phyloP scores from a whole-genome alignment of 2,113 vertebrate genomes.

The Tupaia tana region DNA sequence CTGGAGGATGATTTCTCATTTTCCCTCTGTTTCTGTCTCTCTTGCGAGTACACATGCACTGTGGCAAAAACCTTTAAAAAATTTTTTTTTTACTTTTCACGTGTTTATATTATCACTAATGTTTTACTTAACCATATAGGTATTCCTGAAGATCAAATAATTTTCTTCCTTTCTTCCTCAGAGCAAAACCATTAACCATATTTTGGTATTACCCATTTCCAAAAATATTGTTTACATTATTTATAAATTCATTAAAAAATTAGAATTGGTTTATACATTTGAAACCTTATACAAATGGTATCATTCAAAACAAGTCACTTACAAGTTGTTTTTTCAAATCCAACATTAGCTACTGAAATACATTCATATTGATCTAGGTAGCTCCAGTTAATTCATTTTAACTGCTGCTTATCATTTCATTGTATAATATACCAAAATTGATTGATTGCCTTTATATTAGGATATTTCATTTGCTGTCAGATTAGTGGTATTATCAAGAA shows the following conservation, averaged over 20 bases:
- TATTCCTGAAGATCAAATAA: background rate
- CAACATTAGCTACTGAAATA: constrained; percentile 39
- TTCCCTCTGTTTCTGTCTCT: too few relatives aligned
- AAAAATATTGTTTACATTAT: constrained; percentile 36
- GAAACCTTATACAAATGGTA: constrained; percentile 11
- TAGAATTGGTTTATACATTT: constrained; percentile 1
- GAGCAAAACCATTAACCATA: background rate
- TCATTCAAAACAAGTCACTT: constrained; percentile 19
- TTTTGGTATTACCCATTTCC: constrained; percentile 44
- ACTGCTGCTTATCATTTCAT: background rate
- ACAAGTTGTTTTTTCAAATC: constrained; percentile 18
- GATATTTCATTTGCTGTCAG: constrained; percentile 3
- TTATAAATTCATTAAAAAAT: constrained; percentile 46
- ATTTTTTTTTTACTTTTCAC: background rate
- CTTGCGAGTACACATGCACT: too few relatives aligned
- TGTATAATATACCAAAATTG: background rate
- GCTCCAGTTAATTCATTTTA: constrained; percentile 36
- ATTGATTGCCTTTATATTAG: background rate
- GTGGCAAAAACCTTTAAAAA: too few relatives aligned
- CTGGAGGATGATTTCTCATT: too few relatives aligned
- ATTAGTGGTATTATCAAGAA: constrained; percentile 33
- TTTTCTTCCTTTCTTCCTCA: background rate
- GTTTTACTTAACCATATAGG: constrained; percentile 13
- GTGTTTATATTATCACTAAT: constrained; percentile 28
- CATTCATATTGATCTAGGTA: background rate